phyloP scores from a whole-genome alignment of 2,113 vertebrate species.

The human (Homo sapiens) region GRCh38 chr9:18335001-18335500 shows the following conservation, averaged over 20 bases:
- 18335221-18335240: neutral
- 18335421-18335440: neutral
- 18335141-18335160: neutral
- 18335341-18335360: too few relatives aligned
- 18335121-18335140: neutral
- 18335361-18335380: too few relatives aligned
- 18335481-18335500: neutral
- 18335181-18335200: neutral
- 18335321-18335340: too few relatives aligned
- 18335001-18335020: neutral
- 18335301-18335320: neutral
- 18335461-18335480: neutral
- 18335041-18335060: neutral
- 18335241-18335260: neutral
- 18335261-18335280: conserved; percentile 20
- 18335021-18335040: neutral
- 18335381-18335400: neutral
- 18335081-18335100: neutral
- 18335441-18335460: neutral
- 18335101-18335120: neutral
- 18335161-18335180: neutral
- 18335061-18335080: conserved; percentile 23
- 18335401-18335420: neutral
- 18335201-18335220: neutral
- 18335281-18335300: neutral